Conservation (phyloP, 2,888 invertebrate genomes). For the Sminthurinus aureus region DNA sequence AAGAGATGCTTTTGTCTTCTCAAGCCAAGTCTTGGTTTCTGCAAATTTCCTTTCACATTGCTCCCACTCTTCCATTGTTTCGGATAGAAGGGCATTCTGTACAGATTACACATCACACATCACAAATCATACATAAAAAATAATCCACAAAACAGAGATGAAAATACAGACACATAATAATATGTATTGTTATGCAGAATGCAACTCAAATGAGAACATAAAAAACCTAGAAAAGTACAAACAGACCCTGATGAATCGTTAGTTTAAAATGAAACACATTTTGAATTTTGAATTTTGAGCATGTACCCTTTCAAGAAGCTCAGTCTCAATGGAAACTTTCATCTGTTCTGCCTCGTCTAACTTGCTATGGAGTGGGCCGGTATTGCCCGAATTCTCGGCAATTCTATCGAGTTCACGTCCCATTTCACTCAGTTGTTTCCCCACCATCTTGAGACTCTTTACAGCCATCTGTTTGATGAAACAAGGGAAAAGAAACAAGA, state of each 20-base stretch:
- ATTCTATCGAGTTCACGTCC: conserved; percentile 87
- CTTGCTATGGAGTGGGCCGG: conserved; percentile 84
- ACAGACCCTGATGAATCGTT: not conserved
- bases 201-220: not conserved
- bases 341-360: conserved; percentile 86
- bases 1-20: conserved; percentile 78
- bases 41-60: conserved; percentile 93
- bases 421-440: conserved; percentile 90
- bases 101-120: conserved; percentile 60
- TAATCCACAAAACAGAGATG: not conserved
- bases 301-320: conserved; percentile 81
- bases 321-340: conserved; percentile 83
- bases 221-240: too few relatives aligned
- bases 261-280: not conserved
- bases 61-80: conserved; percentile 94
- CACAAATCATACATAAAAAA: conserved; percentile 4
- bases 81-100: conserved; percentile 86
- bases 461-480: conserved; percentile 74
- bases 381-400: conserved; percentile 77
- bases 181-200: not conserved
- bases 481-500: too few relatives aligned
- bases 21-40: conserved; percentile 88
- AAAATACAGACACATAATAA: not conserved
- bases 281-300: not conserved
- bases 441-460: conserved; percentile 86